Percentiles rank a stretch among this genome's conserved stretches.
These are phyloP conservation scores for Heloderma charlesbogerti DNA, from an alignment of 2,113 vertebrate species.

Conservation along the genomic window DNA sequence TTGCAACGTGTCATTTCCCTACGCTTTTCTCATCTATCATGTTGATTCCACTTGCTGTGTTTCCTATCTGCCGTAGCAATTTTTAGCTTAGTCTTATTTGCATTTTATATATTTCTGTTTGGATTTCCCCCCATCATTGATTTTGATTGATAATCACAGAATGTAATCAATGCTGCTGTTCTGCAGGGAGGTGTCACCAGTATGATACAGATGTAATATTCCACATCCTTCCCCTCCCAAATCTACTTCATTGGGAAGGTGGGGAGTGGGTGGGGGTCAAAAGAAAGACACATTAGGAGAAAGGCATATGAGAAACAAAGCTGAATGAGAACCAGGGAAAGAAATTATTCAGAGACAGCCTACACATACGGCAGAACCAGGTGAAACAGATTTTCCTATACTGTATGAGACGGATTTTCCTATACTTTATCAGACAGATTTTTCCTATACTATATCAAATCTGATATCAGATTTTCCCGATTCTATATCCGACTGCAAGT, in stretches of 20 bases:
- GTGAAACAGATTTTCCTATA: neutral
- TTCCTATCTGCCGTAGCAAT: neutral
- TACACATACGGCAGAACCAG: neutral
- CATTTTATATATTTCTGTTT: conserved; percentile 9
- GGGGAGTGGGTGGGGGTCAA: neutral
- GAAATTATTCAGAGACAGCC: neutral
- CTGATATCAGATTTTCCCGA: too few relatives aligned
- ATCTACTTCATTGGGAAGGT: neutral
- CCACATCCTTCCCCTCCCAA: neutral
- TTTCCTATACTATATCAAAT: neutral
- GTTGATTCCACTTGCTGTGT: neutral
- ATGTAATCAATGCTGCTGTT: conserved; percentile 4
- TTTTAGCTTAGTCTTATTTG: neutral
- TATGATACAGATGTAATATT: neutral
- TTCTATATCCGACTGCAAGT: neutral
- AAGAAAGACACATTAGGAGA: neutral
- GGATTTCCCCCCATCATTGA: neutral
- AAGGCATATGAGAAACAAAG: neutral
- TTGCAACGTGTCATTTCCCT: neutral
- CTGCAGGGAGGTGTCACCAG: neutral
- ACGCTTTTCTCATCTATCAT: neutral
- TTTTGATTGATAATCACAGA: conserved; percentile 15
- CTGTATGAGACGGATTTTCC: neutral
- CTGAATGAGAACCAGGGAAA: neutral
- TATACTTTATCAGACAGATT: neutral